phyloP scores from a whole-genome alignment of 2,113 vertebrate genomes.

The Ivindomyrus marchei region DNA sequence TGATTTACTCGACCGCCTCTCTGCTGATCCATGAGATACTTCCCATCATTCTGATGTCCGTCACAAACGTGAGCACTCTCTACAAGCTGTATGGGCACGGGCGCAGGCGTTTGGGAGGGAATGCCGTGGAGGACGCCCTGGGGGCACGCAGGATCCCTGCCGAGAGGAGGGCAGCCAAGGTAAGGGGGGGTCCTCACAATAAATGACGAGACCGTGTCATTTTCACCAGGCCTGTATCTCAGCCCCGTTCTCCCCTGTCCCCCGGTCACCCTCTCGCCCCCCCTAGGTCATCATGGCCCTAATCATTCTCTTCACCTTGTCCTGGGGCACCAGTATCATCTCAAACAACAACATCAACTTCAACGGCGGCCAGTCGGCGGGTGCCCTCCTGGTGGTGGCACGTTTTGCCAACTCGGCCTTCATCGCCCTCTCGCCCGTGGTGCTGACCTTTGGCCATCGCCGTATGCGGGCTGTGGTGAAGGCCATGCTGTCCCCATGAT shows the following conservation, averaged over 20 bases:
- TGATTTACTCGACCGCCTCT: conserved; percentile 61
- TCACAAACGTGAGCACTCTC: conserved; percentile 61
- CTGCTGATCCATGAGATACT: conserved; percentile 63
- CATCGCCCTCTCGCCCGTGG: conserved; percentile 58
- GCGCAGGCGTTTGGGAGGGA: conserved; percentile 18
- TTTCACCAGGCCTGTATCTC: background rate
- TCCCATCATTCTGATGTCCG: conserved; percentile 62
- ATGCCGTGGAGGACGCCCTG: conserved; percentile 26
- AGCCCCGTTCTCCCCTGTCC: background rate
- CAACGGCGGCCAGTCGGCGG: conserved; percentile 40
- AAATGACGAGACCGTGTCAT: background rate
- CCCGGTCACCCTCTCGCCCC: conserved; percentile 4
- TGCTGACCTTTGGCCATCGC: conserved; percentile 60
- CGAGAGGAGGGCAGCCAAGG: conserved; percentile 64
- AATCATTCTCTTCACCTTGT: conserved; percentile 60
- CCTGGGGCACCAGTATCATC: conserved; percentile 64
- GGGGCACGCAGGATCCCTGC: conserved; percentile 53
- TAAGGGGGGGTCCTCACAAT: conserved; percentile 24
- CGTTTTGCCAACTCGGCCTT: conserved; percentile 62
- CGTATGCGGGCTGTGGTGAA: conserved; percentile 52
- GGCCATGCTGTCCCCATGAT: conserved; percentile 37
- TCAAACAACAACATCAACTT: conserved; percentile 70
- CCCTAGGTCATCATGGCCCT: conserved; percentile 62
- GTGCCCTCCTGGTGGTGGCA: conserved; percentile 56
- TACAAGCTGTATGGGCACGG: conserved; percentile 57